Conservation (phyloP, 2,888 invertebrate species). For the Autographa pulchrina region DNA sequence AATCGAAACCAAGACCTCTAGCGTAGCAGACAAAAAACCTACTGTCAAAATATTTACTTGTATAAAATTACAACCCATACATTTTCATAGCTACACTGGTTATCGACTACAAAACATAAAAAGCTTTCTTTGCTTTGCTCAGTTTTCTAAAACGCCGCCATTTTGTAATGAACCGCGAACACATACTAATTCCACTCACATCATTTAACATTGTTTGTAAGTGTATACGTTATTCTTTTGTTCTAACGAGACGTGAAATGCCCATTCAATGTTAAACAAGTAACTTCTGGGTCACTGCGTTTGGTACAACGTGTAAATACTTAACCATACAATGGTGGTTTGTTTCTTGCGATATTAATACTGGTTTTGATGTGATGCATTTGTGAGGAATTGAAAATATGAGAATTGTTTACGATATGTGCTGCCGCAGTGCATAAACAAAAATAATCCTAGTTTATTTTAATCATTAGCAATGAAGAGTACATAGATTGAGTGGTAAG, state of each 20-base stretch:
- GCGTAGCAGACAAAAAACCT: too few species aligned
- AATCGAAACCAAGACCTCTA: too few species aligned
- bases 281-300: slow-evolving; percentile 73
- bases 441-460: too few species aligned
- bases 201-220: slow-evolving; percentile 56
- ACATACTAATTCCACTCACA: slow-evolving; percentile 54
- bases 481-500: too few species aligned
- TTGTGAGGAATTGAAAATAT: too few species aligned
- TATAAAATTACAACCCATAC: background rate
- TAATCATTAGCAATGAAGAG: too few species aligned
- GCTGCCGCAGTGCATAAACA: too few species aligned
- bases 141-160: background rate
- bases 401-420: too few species aligned
- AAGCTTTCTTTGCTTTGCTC: background rate
- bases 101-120: background rate
- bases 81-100: too few species aligned
- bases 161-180: slow-evolving; percentile 37
- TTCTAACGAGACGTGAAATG: slow-evolving; percentile 75
- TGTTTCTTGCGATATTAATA: slow-evolving; percentile 1
- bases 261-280: slow-evolving; percentile 80
- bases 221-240: slow-evolving; percentile 70
- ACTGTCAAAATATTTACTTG: too few species aligned
- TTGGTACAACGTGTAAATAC: slow-evolving; percentile 43
- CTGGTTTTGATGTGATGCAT: background rate
- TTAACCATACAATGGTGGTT: background rate